Conservation (phyloP, 2,888 invertebrate species). For the Cosmopolites sordidus region DNA sequence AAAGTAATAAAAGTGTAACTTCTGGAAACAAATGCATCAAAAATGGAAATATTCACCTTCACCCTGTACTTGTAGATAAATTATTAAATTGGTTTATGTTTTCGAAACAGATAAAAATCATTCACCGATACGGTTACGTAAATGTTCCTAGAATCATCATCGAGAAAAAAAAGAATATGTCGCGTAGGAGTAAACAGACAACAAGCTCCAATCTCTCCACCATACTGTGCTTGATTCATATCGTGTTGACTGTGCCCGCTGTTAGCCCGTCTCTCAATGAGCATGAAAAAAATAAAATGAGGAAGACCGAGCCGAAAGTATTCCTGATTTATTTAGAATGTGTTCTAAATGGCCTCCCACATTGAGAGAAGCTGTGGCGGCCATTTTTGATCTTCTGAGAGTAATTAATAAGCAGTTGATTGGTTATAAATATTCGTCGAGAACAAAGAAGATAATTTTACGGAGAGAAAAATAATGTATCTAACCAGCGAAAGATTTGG, state of each 20-base stretch:
- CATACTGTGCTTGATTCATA: not conserved
- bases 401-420: slow-evolving; percentile 28
- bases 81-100: too few species aligned
- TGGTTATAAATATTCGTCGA: slow-evolving; percentile 24
- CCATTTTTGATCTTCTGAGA: slow-evolving; percentile 25
- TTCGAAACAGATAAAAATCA: too few species aligned
- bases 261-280: not conserved
- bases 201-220: not conserved
- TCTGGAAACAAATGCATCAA: too few species aligned
- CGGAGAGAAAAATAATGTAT: not conserved
- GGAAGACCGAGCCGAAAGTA: slow-evolving; percentile 1
- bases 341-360: slow-evolving; percentile 5
- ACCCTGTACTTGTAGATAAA: too few species aligned
- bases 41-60: too few species aligned
- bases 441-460: slow-evolving; percentile 18
- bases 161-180: too few species aligned
- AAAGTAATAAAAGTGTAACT: too few species aligned
- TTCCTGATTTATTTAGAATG: slow-evolving; percentile 1
- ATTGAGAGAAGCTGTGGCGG: slow-evolving; percentile 27
- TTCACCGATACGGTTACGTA: too few species aligned
- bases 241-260: not conserved
- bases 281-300: not conserved
- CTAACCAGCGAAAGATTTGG: too few species aligned
- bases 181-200: too few species aligned
- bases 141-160: too few species aligned